Conservation (phyloP, 1,140 invertebrate genomes). For the Nasonia giraulti region DNA sequence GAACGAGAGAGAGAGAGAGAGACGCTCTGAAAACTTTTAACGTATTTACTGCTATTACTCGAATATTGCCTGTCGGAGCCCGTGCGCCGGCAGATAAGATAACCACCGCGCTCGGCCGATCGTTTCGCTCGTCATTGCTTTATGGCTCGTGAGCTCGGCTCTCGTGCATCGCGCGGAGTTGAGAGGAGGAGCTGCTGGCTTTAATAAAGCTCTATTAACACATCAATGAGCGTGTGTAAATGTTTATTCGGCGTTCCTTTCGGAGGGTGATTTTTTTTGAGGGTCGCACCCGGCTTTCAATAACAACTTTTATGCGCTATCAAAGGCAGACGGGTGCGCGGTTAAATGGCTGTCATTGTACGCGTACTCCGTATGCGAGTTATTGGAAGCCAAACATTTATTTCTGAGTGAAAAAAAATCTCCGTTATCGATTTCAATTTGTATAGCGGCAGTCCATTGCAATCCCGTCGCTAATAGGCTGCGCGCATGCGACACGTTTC, state of each 20-base stretch:
- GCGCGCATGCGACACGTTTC: neutral
- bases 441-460: neutral
- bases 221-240: conserved; percentile 35
- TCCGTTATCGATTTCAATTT: too few relatives aligned
- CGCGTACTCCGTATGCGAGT: too few relatives aligned
- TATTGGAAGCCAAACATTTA: too few relatives aligned
- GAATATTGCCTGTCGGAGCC: conserved; percentile 1
- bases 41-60: conserved; percentile 18
- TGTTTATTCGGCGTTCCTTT: conserved; percentile 8
- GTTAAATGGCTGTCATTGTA: neutral
- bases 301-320: neutral
- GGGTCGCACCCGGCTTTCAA: neutral
- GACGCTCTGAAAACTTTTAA: conserved; percentile 27
- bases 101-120: neutral
- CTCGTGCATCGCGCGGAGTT: neutral
- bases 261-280: conserved; percentile 7
- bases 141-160: neutral
- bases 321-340: neutral
- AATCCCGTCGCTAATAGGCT: neutral
- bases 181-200: neutral
- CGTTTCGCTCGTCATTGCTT: conserved; percentile 7
- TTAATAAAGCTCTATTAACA: conserved; percentile 21
- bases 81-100: neutral
- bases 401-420: too few relatives aligned
- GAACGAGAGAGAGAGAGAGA: too few relatives aligned